These are phyloP conservation scores for Ceryle rudis DNA, from an alignment of 2,797 vertebrate genomes.

Conservation along the genomic window DNA sequence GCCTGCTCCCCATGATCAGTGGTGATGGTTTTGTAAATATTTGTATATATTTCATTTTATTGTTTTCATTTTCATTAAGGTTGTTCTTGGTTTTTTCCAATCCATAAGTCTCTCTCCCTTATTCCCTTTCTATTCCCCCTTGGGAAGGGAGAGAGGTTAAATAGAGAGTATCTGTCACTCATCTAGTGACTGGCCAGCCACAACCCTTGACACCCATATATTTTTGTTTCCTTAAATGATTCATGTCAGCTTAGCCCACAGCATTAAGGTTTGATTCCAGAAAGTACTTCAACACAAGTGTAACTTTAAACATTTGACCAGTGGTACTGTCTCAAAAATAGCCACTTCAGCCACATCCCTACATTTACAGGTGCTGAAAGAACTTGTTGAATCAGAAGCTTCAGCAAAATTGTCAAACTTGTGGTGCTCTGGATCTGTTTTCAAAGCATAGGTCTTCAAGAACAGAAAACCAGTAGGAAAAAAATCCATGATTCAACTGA, in stretches of 20 bases:
- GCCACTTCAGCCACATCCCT: neutral
- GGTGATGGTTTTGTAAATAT: neutral
- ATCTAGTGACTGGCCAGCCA: too few relatives aligned
- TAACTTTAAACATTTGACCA: conserved; percentile 16
- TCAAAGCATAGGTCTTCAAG: neutral
- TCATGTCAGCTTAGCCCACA: conserved; percentile 14
- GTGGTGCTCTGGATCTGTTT: neutral
- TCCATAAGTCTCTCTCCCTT: neutral
- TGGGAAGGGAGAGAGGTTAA: neutral
- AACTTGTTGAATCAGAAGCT: conserved; percentile 24
- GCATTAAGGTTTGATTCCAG: conserved; percentile 1
- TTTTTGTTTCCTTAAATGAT: neutral
- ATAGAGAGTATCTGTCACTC: neutral
- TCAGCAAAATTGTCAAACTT: neutral
- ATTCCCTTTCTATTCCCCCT: neutral
- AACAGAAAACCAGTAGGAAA: neutral
- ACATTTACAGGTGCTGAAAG: conserved; percentile 20
- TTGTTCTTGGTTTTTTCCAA: neutral
- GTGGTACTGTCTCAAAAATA: conserved; percentile 31
- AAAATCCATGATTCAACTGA: neutral
- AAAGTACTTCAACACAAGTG: neutral
- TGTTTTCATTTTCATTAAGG: neutral
- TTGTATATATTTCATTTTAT: neutral
- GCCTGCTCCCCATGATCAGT: neutral
- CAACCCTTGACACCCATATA: neutral